A percentile compares a stretch with the other conserved stretches of the same genome.
Evolutionary conservation across 2,113 vertebrate species (phyloP).

Genomic region (Orycteropus afer): DNA sequence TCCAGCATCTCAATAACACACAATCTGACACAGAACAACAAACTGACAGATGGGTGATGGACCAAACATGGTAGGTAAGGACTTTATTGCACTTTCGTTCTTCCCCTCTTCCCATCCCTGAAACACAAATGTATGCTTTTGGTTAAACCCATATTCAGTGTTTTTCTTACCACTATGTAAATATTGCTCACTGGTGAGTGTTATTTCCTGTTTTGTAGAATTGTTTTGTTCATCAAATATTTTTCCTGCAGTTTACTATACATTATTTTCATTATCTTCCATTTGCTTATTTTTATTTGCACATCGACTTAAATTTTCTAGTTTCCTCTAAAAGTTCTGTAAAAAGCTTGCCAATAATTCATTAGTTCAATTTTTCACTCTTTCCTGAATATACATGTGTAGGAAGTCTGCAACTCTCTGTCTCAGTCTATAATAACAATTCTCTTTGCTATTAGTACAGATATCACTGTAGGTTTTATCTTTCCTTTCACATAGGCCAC

Average conservation of each 20-base stretch:
- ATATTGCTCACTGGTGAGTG: not conserved
- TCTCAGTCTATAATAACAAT: not conserved
- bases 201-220: not conserved
- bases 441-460: not conserved
- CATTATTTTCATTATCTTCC: slow-evolving; percentile 23
- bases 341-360: not conserved
- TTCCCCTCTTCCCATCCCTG: too few species aligned
- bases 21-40: too few species aligned
- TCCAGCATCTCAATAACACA: too few species aligned
- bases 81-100: too few species aligned
- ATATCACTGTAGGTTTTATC: not conserved
- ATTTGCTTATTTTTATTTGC: slow-evolving; percentile 15
- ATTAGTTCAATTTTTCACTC: not conserved
- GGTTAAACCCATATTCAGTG: too few species aligned
- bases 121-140: too few species aligned
- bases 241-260: not conserved
- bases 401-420: not conserved
- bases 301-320: not conserved
- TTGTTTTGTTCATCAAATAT: not conserved
- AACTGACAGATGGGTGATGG: too few species aligned
- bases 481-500: too few species aligned
- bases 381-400: not conserved
- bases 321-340: not conserved
- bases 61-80: too few species aligned
- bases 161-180: too few species aligned